Evolutionary conservation across 2,888 invertebrate genomes (phyloP), one percentile per base, ranked within the genome.

Genomic region (Tipula confusa): DNA sequence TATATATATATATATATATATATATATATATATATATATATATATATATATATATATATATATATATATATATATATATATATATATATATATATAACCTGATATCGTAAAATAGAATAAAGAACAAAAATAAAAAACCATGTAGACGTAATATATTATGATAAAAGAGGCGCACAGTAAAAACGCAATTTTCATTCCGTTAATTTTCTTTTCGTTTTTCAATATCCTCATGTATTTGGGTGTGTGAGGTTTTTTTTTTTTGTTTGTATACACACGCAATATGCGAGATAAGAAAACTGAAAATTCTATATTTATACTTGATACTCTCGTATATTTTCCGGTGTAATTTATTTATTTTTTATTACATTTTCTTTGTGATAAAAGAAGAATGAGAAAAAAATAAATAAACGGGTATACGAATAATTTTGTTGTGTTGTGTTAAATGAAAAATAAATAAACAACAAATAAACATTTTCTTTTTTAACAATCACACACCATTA

Each of bases 171-270:
- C 64, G 64, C 64, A 64, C 64, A 64, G 64, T 64, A 9, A 24
- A 64, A 43, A 64, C 64, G 64, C 64, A 64, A 64, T 64, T 64
- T 64, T 64, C 64, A 64, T 64, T 64, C 64, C 11, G 64, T 64
- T 64, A 64, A 64, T 64, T 9, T 24, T 18, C 18, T 64, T 64
- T 6, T 64, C 64, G 18, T 64, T 64, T 64, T n/a, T n/a, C n/a
- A n/a, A 64, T 24, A 9, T 64, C n/a, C n/a, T n/a, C n/a, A n/a
- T n/a, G n/a, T 64, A 24, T 24, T 64, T 24, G 64, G 7, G 64
- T 24, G 64, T 18, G 9, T 64, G 64, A n/a, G n/a, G n/a, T n/a
- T n/a, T n/a, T n/a, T n/a, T n/a, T n/a, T n/a, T n/a, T 64, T 0
- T 64, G 64, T 24, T 24, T 64, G 13, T 38, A 13, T n/a, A 13